Conservation (phyloP, 2,888 invertebrate species). For the Onthophagus sagittarius region DNA sequence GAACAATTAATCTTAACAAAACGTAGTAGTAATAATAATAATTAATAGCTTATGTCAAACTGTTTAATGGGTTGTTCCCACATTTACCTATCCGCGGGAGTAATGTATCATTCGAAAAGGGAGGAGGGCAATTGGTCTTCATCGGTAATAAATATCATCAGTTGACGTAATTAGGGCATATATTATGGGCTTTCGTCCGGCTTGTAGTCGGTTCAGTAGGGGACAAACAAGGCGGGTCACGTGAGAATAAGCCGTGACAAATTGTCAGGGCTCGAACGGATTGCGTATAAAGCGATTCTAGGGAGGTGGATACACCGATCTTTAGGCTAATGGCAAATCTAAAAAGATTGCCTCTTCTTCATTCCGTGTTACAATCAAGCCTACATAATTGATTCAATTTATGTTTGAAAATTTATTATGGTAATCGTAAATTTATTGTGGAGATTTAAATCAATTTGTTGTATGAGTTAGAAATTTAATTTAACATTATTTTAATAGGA, state of each 20-base stretch:
- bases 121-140: conserved; percentile 3
- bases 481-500: background rate
- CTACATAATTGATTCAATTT: background rate
- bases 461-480: background rate
- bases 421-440: background rate
- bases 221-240: conserved; percentile 36
- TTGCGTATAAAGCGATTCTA: conserved; percentile 22
- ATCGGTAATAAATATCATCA: conserved; percentile 7
- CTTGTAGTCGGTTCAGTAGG: conserved; percentile 22
- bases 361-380: background rate
- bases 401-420: background rate
- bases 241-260: conserved; percentile 44
- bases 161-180: conserved; percentile 30
- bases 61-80: background rate
- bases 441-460: background rate
- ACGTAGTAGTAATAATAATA: background rate
- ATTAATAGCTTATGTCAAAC: background rate
- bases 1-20: background rate
- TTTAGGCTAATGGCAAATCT: background rate
- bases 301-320: background rate
- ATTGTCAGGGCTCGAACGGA: conserved; percentile 33
- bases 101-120: background rate
- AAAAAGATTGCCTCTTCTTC: background rate
- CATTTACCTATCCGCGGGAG: background rate
- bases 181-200: conserved; percentile 26